A percentile compares a stretch with the other conserved stretches of the same genome.
Conservation (phyloP, 1,140 invertebrate species). For the Pachyrhynchus sulphureomaculatus region DNA sequence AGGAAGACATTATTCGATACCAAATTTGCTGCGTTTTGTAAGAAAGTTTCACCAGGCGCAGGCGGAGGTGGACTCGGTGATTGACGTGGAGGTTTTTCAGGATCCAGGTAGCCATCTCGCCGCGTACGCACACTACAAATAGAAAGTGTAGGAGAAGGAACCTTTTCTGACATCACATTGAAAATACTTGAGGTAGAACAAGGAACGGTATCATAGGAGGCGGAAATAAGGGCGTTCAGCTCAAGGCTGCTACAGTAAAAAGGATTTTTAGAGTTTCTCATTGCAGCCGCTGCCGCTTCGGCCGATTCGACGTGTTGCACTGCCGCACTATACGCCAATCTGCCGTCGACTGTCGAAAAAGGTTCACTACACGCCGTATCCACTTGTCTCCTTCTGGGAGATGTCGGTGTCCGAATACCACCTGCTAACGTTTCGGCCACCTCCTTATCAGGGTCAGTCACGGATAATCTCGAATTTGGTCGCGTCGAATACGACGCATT, state of each 20-base stretch:
- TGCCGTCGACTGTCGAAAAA: slow-evolving; percentile 60
- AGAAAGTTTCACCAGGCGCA: slow-evolving; percentile 51
- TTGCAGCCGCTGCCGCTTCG: slow-evolving; percentile 38
- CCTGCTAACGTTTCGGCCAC: slow-evolving; percentile 55
- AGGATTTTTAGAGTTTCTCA: slow-evolving; percentile 46
- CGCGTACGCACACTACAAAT: slow-evolving; percentile 65
- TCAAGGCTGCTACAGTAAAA: slow-evolving; percentile 54
- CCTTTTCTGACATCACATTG: slow-evolving; percentile 54
- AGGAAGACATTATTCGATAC: slow-evolving; percentile 56
- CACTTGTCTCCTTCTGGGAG: slow-evolving; percentile 58
- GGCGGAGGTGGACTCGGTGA: slow-evolving; percentile 74
- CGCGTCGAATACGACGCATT: slow-evolving; percentile 52
- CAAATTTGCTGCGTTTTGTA: slow-evolving; percentile 52
- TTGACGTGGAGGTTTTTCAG: slow-evolving; percentile 48
- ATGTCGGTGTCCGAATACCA: slow-evolving; percentile 53
- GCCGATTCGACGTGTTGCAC: slow-evolving; percentile 61
- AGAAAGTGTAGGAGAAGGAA: slow-evolving; percentile 62
- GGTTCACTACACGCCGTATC: slow-evolving; percentile 57
- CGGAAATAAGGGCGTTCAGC: slow-evolving; percentile 54
- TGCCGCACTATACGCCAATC: slow-evolving; percentile 60
- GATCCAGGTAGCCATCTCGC: slow-evolving; percentile 60
- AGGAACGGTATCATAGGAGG: slow-evolving; percentile 54
- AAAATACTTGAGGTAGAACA: slow-evolving; percentile 56
- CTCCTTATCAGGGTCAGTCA: slow-evolving; percentile 57
- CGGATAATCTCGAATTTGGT: slow-evolving; percentile 60